Conservation (phyloP, 2,113 vertebrate genomes). For the Tychaedon coryphoeus region DNA sequence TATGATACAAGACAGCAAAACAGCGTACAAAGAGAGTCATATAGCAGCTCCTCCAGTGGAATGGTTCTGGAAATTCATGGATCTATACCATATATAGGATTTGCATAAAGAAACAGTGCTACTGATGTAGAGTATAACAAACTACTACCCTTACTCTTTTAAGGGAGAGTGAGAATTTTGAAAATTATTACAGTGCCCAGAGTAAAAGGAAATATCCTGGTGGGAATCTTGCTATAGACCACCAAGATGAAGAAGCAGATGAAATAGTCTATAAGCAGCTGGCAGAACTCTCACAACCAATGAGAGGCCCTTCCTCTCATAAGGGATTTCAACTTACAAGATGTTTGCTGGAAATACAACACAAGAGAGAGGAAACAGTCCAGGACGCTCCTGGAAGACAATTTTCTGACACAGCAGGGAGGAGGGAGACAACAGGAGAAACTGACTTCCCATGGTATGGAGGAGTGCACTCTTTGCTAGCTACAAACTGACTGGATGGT, state of each 20-base stretch:
- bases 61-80: not conserved
- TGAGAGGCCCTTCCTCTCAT: not conserved
- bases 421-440: not conserved
- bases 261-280: not conserved
- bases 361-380: not conserved
- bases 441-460: too few species aligned
- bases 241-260: not conserved
- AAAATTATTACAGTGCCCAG: not conserved
- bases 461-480: too few species aligned
- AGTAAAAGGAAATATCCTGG: not conserved
- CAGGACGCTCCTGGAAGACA: not conserved
- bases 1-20: not conserved
- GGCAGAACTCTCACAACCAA: not conserved
- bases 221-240: not conserved
- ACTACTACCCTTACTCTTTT: not conserved
- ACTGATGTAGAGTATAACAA: not conserved
- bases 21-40: not conserved
- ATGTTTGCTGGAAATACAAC: not conserved
- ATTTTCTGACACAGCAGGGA: not conserved
- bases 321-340: not conserved
- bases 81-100: not conserved
- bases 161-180: not conserved
- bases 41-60: not conserved
- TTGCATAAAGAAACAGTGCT: not conserved
- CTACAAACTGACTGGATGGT: not conserved